A percentile compares a stretch with the other conserved stretches of the same genome.
Evolutionary conservation across 30 jellyfish, hydroid and myxozoan genomes (phyloP).

Genomic region (Rhopilema esculentum): DNA sequence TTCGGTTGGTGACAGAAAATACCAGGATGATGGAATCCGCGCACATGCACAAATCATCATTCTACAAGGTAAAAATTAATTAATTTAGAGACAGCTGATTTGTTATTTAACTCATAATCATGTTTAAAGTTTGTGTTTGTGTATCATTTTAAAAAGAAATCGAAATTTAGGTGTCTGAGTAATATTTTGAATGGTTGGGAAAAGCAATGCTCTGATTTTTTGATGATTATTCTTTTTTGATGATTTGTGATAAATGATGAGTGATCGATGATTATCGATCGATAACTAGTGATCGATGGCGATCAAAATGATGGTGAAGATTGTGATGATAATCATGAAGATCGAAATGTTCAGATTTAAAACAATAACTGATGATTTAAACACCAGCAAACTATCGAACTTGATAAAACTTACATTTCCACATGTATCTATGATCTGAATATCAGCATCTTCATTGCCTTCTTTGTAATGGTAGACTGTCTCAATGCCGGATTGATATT

Average conservation of each 20-base stretch:
- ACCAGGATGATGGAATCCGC: conserved; percentile 76
- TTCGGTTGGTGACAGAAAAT: conserved; percentile 75
- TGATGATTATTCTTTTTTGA: too few species aligned
- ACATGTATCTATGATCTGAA: conserved; percentile 65
- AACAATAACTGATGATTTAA: not conserved
- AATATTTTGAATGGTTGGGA: too few species aligned
- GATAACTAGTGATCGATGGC: not conserved
- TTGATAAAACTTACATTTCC: conserved; percentile 53
- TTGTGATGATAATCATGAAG: not conserved
- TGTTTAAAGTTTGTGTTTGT: too few species aligned
- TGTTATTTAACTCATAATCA: too few species aligned
- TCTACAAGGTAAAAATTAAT: conserved; percentile 18
- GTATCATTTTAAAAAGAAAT: too few species aligned
- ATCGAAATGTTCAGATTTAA: too few species aligned
- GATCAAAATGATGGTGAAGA: not conserved
- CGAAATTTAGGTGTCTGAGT: too few species aligned
- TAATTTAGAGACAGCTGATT: not conserved
- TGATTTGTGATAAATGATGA: too few species aligned
- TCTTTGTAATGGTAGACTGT: conserved; percentile 67
- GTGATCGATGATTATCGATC: too few species aligned
- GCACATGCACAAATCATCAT: conserved; percentile 51
- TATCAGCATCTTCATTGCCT: conserved; percentile 42
- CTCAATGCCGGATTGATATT: conserved; percentile 62
- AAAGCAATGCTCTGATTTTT: too few species aligned
- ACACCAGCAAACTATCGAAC: too few species aligned